Evolutionary conservation across 2,113 vertebrate genomes (phyloP).

Genomic region (Eolophus roseicapilla): DNA sequence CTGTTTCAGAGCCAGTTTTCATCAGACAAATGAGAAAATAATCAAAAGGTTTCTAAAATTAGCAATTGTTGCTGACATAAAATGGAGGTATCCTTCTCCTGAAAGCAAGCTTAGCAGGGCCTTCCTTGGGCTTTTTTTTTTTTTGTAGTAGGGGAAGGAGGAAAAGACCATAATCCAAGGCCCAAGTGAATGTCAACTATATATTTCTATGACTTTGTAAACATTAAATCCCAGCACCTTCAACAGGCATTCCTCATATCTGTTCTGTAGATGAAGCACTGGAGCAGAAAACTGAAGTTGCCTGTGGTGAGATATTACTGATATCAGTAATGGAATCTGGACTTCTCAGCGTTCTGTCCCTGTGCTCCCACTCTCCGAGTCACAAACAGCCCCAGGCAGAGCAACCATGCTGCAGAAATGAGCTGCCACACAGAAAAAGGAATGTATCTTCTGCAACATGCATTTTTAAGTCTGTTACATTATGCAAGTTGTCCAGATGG

Average conservation of each 20-base stretch:
- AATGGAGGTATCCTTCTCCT: neutral
- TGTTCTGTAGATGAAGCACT: neutral
- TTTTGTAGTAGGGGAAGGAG: neutral
- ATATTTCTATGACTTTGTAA: neutral
- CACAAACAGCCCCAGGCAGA: neutral
- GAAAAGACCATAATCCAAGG: neutral
- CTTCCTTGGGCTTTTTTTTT: neutral
- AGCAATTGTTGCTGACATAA: neutral
- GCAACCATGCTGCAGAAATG: neutral
- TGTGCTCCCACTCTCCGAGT: neutral
- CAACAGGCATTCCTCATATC: neutral
- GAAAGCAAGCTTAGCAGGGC: neutral
- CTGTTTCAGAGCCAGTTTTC: neutral
- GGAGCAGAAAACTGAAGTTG: neutral
- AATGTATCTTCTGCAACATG: neutral
- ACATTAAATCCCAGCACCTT: neutral
- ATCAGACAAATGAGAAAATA: neutral
- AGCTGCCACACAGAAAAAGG: neutral
- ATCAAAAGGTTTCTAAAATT: neutral
- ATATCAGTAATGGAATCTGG: neutral
- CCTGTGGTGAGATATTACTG: fast-evolving
- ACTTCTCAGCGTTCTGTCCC: neutral
- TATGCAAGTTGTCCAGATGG: neutral
- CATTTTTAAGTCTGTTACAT: neutral
- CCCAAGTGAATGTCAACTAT: neutral